phyloP scores from a whole-genome alignment of 2,797 vertebrate species.

The Hapalemur alaotrensis region DNA sequence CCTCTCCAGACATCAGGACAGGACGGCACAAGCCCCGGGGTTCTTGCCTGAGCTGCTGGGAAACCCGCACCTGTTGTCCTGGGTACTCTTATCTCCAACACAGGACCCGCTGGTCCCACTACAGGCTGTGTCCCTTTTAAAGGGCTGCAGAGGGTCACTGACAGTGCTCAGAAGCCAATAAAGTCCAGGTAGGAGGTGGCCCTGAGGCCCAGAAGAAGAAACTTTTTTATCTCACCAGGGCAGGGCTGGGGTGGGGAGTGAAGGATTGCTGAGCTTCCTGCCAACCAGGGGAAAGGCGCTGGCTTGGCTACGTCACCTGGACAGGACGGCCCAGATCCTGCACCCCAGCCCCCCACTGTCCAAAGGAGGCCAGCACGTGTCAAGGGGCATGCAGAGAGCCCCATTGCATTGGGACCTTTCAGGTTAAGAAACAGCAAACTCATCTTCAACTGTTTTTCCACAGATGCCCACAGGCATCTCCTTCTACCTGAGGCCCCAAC shows the following conservation, averaged over 20 bases:
- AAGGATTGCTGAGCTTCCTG: slow-evolving; percentile 68
- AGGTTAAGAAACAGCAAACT: not conserved
- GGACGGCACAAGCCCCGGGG: accelerated
- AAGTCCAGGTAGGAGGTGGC: slow-evolving; percentile 55
- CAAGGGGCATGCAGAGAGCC: not conserved
- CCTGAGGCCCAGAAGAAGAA: slow-evolving; percentile 63
- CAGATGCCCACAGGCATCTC: not conserved
- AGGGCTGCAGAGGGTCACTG: not conserved
- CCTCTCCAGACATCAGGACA: slow-evolving; percentile 39
- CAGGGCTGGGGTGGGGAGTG: slow-evolving; percentile 28
- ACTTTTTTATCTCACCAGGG: slow-evolving; percentile 61
- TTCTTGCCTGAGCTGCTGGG: not conserved
- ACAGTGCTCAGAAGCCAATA: slow-evolving; percentile 66
- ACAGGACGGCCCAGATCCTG: not conserved
- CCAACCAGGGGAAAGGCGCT: not conserved
- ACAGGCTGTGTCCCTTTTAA: slow-evolving; percentile 58
- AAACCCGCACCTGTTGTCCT: not conserved
- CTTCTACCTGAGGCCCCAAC: not conserved
- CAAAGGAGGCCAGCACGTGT: not conserved
- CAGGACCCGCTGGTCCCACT: not conserved
- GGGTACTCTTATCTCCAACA: not conserved
- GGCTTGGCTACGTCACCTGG: not conserved
- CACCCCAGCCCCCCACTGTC: not conserved
- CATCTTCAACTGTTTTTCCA: not conserved
- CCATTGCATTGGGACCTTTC: accelerated